Percentiles rank a stretch among this genome's conserved stretches.
Conservation (phyloP, 2,113 vertebrate genomes). For the Cottus gobio region DNA sequence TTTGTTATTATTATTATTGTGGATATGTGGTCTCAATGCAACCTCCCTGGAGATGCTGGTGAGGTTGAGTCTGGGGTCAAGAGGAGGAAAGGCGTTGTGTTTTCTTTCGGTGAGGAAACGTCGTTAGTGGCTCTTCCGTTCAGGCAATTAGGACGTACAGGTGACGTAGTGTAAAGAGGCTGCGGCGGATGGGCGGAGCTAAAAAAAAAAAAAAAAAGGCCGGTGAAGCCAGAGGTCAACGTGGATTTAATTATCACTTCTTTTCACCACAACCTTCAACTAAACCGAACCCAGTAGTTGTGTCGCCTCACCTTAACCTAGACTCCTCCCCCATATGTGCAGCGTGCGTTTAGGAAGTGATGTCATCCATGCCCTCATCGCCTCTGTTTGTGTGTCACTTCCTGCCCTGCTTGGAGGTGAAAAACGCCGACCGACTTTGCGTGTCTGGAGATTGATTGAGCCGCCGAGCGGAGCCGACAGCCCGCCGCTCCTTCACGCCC, state of each 20-base stretch:
- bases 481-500: constrained; percentile 32
- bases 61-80: constrained; percentile 44
- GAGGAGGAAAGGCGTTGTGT: constrained; percentile 26
- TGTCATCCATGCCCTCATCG: background rate
- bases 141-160: background rate
- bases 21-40: constrained; percentile 52
- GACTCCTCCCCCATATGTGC: too few species aligned
- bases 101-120: background rate
- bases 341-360: background rate
- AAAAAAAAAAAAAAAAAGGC: too few species aligned
- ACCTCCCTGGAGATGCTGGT: constrained; percentile 34
- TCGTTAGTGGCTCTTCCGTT: background rate
- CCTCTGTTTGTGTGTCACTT: constrained; percentile 4
- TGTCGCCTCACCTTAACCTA: too few species aligned
- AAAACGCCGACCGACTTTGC: constrained; percentile 20
- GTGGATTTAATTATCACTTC: too few species aligned
- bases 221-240: too few species aligned
- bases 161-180: background rate
- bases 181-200: background rate
- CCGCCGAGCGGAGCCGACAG: constrained; percentile 58
- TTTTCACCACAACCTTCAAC: too few species aligned
- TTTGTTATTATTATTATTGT: constrained; percentile 56
- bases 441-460: constrained; percentile 53
- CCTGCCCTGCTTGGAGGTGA: constrained; percentile 10
- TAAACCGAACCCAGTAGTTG: too few species aligned